Evolutionary conservation across 2,113 vertebrate genomes (phyloP).

Genomic region (Varanus salvator): DNA sequence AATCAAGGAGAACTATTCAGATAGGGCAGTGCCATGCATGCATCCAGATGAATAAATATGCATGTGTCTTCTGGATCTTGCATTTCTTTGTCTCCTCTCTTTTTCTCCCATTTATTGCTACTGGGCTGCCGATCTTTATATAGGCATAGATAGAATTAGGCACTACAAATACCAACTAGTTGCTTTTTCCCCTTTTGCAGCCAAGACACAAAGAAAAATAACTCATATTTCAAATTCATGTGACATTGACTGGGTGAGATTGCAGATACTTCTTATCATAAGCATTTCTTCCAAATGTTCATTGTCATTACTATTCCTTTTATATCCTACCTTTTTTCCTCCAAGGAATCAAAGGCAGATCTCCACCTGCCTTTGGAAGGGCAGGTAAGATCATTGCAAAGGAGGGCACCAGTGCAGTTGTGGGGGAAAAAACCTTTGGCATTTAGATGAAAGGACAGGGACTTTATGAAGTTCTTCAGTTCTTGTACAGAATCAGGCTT

Average conservation of each 20-base stretch:
- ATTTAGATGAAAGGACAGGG: neutral
- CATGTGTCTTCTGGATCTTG: neutral
- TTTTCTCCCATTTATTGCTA: neutral
- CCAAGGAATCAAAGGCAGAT: neutral
- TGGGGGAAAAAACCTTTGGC: neutral
- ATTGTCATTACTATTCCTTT: too few species aligned
- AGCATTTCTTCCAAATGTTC: neutral
- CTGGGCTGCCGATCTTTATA: neutral
- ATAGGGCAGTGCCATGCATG: neutral
- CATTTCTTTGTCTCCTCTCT: neutral
- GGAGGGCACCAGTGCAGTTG: neutral
- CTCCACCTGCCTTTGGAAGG: neutral
- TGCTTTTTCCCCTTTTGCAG: neutral
- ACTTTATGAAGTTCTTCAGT: neutral
- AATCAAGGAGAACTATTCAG: neutral
- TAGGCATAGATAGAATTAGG: neutral
- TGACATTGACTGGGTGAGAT: neutral
- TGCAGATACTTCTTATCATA: constrained; percentile 34
- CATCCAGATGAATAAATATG: neutral
- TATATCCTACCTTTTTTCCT: too few species aligned
- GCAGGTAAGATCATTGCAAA: neutral
- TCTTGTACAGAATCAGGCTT: neutral
- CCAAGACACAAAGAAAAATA: neutral
- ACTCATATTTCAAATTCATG: neutral
- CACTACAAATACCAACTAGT: too few species aligned